Percentiles rank a stretch among this genome's conserved stretches.
These are phyloP conservation scores for Nycticryphes semicollaris DNA, from an alignment of 2,113 vertebrate species.

Conservation along the genomic window DNA sequence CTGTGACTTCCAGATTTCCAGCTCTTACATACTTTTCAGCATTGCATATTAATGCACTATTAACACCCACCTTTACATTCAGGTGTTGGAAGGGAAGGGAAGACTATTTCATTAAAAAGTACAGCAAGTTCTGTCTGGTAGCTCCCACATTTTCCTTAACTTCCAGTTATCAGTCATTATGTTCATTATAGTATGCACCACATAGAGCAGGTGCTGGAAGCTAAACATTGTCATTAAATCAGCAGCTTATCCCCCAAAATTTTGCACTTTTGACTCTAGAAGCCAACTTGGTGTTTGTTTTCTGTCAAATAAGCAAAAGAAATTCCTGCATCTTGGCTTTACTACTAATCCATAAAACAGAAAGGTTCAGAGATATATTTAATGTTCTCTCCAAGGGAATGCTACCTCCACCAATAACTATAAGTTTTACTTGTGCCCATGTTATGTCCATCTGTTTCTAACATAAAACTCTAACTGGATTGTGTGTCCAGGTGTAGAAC, in stretches of 20 bases:
- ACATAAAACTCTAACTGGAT: neutral
- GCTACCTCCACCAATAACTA: neutral
- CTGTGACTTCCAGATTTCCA: neutral
- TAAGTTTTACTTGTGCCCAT: neutral
- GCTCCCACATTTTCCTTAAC: neutral
- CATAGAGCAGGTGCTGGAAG: neutral
- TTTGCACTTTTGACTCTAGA: neutral
- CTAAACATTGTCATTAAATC: neutral
- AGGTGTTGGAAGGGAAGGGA: neutral
- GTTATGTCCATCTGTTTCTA: neutral
- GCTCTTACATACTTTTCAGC: neutral
- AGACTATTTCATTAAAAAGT: neutral
- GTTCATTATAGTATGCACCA: neutral
- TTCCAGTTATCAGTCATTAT: neutral
- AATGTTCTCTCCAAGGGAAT: neutral
- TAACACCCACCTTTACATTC: neutral
- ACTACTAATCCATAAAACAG: neutral
- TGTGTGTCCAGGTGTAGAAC: neutral
- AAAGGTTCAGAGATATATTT: neutral
- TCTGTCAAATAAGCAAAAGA: neutral
- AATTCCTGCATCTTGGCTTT: neutral
- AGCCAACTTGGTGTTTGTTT: neutral
- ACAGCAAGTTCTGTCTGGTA: neutral
- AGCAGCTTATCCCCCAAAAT: neutral
- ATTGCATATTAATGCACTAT: neutral